Percentiles rank a stretch among this genome's conserved stretches.
Evolutionary conservation across 2,113 vertebrate species (phyloP).

Genomic region (Pongo abelii): DNA sequence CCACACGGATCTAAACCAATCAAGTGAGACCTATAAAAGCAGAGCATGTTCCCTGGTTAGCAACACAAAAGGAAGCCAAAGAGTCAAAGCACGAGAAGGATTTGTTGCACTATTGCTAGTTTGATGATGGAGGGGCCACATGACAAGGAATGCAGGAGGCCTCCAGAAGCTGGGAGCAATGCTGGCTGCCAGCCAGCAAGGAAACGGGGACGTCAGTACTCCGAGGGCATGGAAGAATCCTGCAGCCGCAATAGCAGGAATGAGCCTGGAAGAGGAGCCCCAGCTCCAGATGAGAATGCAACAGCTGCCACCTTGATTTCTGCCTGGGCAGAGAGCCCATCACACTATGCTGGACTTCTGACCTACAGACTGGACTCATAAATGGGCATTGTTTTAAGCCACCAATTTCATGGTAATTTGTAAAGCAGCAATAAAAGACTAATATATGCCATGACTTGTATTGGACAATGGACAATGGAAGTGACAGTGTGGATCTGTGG

Average conservation of each 20-base stretch:
- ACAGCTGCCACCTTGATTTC: not conserved
- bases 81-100: not conserved
- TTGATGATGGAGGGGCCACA: not conserved
- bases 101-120: not conserved
- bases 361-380: not conserved
- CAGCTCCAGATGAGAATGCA: not conserved
- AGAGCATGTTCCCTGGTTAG: not conserved
- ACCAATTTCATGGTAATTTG: not conserved
- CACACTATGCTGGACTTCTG: fast-evolving
- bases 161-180: not conserved
- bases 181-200: not conserved
- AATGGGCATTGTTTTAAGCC: not conserved
- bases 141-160: not conserved
- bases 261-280: not conserved
- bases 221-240: not conserved
- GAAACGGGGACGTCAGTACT: not conserved
- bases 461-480: no score
- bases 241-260: not conserved
- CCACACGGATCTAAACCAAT: not conserved
- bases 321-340: not conserved
- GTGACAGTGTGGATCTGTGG: no score
- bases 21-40: not conserved
- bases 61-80: not conserved
- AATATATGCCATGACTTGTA: not conserved
- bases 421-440: not conserved